A percentile compares a stretch with the other conserved stretches of the same genome.
Conservation (phyloP, 2,113 vertebrate species). For the Plecturocebus donacophilus region DNA sequence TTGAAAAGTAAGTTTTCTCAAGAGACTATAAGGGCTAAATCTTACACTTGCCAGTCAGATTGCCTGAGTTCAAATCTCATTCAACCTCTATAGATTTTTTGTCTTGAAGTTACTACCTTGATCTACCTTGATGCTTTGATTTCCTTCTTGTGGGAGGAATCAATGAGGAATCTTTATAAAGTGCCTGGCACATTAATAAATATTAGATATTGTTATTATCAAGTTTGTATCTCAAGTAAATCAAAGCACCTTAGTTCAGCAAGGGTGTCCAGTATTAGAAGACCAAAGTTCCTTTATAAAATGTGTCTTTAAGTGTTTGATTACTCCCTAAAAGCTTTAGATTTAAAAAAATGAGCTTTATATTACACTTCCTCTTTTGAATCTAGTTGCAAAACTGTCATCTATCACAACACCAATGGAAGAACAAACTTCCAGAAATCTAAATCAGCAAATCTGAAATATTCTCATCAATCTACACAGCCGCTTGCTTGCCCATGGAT, state of each 20-base stretch:
- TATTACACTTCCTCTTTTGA: neutral
- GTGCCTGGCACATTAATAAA: neutral
- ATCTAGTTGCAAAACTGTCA: neutral
- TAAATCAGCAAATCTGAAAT: neutral
- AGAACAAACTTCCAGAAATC: neutral
- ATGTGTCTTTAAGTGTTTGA: neutral
- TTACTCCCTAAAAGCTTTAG: neutral
- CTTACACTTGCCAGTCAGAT: neutral
- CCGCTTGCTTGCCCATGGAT: neutral
- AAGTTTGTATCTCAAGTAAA: neutral
- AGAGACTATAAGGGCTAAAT: neutral
- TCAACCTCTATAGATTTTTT: neutral
- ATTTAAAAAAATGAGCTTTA: neutral
- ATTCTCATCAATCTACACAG: neutral
- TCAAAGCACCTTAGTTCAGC: neutral
- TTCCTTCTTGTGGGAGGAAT: neutral
- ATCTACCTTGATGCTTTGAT: neutral
- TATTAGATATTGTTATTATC: neutral
- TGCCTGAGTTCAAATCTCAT: neutral
- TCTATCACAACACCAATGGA: neutral
- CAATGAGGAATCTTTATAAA: neutral
- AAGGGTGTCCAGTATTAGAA: neutral
- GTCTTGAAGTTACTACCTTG: neutral
- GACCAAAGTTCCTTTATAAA: neutral
- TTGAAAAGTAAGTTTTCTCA: neutral